Base-by-base conservation (phyloP, 2,888 invertebrate species). In the Drosophila nr. perissopoda region DNA sequence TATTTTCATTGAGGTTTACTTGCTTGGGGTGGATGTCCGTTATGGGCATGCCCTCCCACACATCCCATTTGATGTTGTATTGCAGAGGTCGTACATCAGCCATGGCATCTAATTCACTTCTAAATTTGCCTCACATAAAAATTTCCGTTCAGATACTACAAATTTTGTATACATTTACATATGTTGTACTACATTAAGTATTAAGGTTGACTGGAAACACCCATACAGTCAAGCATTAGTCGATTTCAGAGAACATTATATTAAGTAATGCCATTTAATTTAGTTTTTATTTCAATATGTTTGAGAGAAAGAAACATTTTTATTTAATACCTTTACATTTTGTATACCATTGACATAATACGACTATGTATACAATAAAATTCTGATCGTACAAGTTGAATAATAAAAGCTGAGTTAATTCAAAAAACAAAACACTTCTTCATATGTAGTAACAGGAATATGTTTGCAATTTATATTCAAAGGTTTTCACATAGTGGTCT, bases 1-100 rank as follows among this genome's bases (percentile, higher is more conserved):
- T 36, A 4, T 11, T 21, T 13, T 42, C 5, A 11, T 16, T 11
- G 0, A 18, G 10, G 1, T 8, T 7, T 40, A 76, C 81, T 74
- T 74, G 62, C 85, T 86, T 88, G n/a, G 76, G 76, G 56, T 82
- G 63, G 4, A 86, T 83, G 53, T 86, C 85, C 8, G 84, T 83
- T 58, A 86, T 87, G 11, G 71, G 80, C 57, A 74, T 60, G 2
- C 54, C 71, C 2, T 83, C 54, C 60, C 58, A 87, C 13, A 21
- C 42, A 34, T 89, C 87, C 85, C 85, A 86, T 6, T 72, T 68
- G 53, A 86, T 83, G 7, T 78, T 67, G 34, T 80, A 86, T 4
- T 72, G 71, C 42, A 86, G 36, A 0, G 63, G 73, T 18, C 89
- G 79, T 11, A 68, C n/a, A 63, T 85, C 80, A 0, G 27, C 71